A percentile compares a stretch with the other conserved stretches of the same genome.
Conservation (phyloP, 1,140 invertebrate species). For the Drosophila bifasciata region DNA sequence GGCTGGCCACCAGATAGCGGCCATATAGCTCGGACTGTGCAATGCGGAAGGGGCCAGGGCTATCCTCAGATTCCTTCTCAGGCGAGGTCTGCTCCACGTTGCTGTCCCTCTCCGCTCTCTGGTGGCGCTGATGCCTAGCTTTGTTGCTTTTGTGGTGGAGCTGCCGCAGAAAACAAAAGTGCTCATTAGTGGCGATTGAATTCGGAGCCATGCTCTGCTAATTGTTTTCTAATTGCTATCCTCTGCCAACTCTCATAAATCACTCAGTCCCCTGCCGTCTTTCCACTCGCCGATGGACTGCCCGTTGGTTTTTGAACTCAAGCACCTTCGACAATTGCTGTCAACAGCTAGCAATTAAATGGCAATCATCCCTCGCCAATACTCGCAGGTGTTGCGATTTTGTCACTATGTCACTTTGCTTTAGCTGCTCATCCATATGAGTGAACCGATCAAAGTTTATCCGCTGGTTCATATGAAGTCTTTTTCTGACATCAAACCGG, state of each 20-base stretch:
- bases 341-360: slow-evolving; percentile 71
- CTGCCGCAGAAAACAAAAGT: slow-evolving; percentile 42
- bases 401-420: slow-evolving; percentile 6
- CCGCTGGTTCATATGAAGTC: background rate
- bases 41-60: slow-evolving; percentile 83
- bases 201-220: slow-evolving; percentile 53
- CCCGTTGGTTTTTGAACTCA: background rate
- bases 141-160: slow-evolving; percentile 43
- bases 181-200: slow-evolving; percentile 62
- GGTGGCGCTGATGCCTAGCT: slow-evolving; percentile 1
- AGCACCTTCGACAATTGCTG: background rate
- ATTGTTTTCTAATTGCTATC: slow-evolving; percentile 79
- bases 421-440: slow-evolving; percentile 17
- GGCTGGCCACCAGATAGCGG: slow-evolving; percentile 88
- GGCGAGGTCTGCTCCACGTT: background rate
- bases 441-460: background rate
- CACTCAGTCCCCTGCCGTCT: slow-evolving; percentile 23
- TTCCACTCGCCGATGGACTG: background rate
- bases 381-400: slow-evolving; percentile 14
- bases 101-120: background rate
- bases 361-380: slow-evolving; percentile 56
- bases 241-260: slow-evolving; percentile 66
- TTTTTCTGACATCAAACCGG: too few relatives aligned
- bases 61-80: background rate
- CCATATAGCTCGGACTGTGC: slow-evolving; percentile 85